Evolutionary conservation across 2,113 vertebrate species (phyloP).

Genomic region (Caretta caretta): DNA sequence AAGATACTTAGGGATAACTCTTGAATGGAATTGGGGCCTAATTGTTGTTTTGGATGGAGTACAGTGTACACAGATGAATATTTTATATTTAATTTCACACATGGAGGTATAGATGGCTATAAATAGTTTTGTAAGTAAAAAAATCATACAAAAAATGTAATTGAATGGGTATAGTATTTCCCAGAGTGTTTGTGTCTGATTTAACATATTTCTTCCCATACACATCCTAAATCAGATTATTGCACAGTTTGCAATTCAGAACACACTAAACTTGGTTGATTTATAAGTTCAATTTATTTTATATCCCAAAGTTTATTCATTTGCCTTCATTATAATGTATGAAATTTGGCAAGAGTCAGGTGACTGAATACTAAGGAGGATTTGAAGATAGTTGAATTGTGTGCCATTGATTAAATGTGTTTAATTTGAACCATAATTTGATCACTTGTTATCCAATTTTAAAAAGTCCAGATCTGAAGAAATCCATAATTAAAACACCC

Average conservation of each 20-base stretch:
- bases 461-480: background rate
- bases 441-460: slow-evolving; percentile 14
- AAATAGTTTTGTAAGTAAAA: background rate
- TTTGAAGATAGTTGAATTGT: background rate
- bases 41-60: background rate
- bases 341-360: background rate
- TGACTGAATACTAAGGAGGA: background rate
- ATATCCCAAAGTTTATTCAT: background rate
- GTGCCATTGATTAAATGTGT: background rate
- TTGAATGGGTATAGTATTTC: background rate
- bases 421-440: slow-evolving; percentile 35
- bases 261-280: background rate
- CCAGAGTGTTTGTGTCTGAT: background rate
- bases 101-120: background rate
- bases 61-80: background rate
- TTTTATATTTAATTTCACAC: background rate
- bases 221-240: background rate
- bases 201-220: background rate
- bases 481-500: slow-evolving; percentile 11
- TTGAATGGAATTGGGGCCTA: background rate
- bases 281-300: background rate
- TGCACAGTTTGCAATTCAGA: background rate
- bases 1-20: background rate
- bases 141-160: background rate
- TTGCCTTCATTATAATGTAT: background rate